Evolutionary conservation across 2,888 invertebrate species (phyloP).

Genomic region (Cheilosia pagana): DNA sequence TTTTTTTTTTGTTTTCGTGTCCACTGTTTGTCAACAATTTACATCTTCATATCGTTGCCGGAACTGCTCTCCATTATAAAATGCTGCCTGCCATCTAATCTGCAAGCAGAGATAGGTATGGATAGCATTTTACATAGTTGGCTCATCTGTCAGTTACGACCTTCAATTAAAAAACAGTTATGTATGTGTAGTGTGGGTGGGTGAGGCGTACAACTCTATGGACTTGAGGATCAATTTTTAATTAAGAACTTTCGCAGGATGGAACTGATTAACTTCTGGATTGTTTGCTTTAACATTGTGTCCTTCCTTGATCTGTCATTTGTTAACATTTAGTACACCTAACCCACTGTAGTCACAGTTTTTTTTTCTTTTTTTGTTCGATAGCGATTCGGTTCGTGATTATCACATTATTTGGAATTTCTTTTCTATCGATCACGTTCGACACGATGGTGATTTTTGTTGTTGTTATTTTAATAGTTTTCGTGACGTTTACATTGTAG

Average conservation of each 20-base stretch:
- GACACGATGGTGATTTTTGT: conserved; percentile 38
- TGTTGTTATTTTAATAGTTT: conserved; percentile 45
- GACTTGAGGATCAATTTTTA: conserved; percentile 8
- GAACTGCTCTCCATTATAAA: conserved; percentile 20
- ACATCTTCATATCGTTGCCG: conserved; percentile 35
- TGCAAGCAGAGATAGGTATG: conserved; percentile 9
- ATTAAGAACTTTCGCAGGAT: conserved; percentile 21
- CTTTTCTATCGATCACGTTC: conserved; percentile 57
- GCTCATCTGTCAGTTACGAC: conserved; percentile 40
- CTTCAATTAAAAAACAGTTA: conserved; percentile 71
- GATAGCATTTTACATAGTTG: conserved; percentile 29
- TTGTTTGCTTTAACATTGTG: neutral
- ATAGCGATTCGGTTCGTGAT: conserved; percentile 43
- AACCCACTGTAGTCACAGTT: conserved; percentile 7
- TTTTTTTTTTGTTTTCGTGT: neutral
- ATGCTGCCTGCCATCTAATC: neutral
- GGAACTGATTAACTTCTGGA: conserved; percentile 3
- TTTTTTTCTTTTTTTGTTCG: conserved; percentile 4
- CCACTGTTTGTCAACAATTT: conserved; percentile 45
- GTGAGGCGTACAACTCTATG: neutral
- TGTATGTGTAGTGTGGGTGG: conserved; percentile 33
- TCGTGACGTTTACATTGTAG: conserved; percentile 65
- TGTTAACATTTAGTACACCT: neutral
- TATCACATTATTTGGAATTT: conserved; percentile 44
- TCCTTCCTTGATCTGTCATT: neutral